phyloP scores from a whole-genome alignment of 2,888 invertebrate genomes.

The Teinopalpus imperialis region DNA sequence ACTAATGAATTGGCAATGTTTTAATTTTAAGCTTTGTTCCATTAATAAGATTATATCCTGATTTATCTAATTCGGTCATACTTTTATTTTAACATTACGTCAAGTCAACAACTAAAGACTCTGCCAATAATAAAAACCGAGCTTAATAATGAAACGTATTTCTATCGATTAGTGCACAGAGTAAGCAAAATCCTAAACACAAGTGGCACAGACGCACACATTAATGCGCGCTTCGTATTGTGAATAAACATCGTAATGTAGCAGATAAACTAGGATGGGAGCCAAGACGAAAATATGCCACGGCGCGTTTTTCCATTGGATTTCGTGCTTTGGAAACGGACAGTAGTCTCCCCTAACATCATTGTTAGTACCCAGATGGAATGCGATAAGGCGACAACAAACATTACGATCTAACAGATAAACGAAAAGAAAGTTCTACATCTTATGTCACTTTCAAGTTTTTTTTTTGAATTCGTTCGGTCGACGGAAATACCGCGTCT shows the following conservation, averaged over 20 bases:
- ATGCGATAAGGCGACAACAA: slow-evolving; percentile 48
- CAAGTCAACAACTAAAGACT: too few relatives aligned
- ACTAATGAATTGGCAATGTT: slow-evolving; percentile 34
- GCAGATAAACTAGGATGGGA: slow-evolving; percentile 82
- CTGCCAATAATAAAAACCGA: too few relatives aligned
- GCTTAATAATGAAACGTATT: slow-evolving; percentile 37
- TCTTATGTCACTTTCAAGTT: slow-evolving; percentile 29
- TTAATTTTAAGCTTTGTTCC: slow-evolving; percentile 17
- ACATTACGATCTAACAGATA: slow-evolving; percentile 33
- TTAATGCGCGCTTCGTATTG: slow-evolving; percentile 77
- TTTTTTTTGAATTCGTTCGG: slow-evolving; percentile 29
- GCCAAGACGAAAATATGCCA: slow-evolving; percentile 82
- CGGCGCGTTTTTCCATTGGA: slow-evolving; percentile 80
- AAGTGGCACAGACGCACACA: slow-evolving; percentile 74
- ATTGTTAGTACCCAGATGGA: slow-evolving; percentile 61
- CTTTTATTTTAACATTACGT: too few relatives aligned
- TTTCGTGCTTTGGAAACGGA: slow-evolving; percentile 77
- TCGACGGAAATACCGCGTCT: slow-evolving; percentile 21
- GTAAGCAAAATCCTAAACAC: slow-evolving; percentile 49
- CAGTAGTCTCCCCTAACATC: slow-evolving; percentile 60
- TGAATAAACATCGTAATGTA: slow-evolving; percentile 83
- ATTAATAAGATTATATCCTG: slow-evolving; percentile 14
- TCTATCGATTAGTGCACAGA: slow-evolving; percentile 38
- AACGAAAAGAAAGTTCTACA: slow-evolving; percentile 12
- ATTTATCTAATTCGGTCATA: too few relatives aligned